Evolutionary conservation across 1,140 invertebrate species (phyloP), one percentile per base, ranked within the genome.

Genomic region (Dendrolimus punctatus): DNA sequence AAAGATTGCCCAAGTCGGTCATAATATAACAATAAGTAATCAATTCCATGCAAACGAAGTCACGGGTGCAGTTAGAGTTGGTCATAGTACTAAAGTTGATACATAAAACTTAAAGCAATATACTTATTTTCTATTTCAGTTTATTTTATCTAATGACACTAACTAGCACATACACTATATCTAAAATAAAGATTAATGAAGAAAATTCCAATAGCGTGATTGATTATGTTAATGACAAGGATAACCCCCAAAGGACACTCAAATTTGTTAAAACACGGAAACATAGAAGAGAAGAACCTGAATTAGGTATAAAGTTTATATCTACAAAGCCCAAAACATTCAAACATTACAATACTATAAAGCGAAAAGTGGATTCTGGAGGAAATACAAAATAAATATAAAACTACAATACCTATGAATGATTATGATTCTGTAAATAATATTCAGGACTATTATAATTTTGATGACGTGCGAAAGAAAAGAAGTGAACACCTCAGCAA

Each of bases 101-200:
- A 23, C 1, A 23, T 3, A 3, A 2, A 23, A 23, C 23, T 6
- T 51, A 8, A 23, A 51, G 3, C 48, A 42, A 37, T 42, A 48
- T 23, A n/a, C 23, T 37, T 4, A 49, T 46, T 51, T 73, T 61
- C 46, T 40, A 23, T 77, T 79, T 46, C 70, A 84, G 80, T 72
- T 72, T 84, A 73, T 76, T 78, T 80, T 71, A 76, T 78, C 73
- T 73, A 64, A 78, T 80, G 72, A 72, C 78, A 62, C 69, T 76
- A 62, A 56, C 71, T 57, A 58, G 69, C 40, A 63, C 72, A 66
- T 68, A 68, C 53, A 75, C 77, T 77, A 69, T 79, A 71, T 75
- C 68, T 70, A 80, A 77, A 80, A 80, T 73, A 76, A 71, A 64
- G 40, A 51, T 60, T 54, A 64, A 71, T 8, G 41, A 70, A 42